Conservation (phyloP, 2,888 invertebrate genomes). For the Timema cristinae region DNA sequence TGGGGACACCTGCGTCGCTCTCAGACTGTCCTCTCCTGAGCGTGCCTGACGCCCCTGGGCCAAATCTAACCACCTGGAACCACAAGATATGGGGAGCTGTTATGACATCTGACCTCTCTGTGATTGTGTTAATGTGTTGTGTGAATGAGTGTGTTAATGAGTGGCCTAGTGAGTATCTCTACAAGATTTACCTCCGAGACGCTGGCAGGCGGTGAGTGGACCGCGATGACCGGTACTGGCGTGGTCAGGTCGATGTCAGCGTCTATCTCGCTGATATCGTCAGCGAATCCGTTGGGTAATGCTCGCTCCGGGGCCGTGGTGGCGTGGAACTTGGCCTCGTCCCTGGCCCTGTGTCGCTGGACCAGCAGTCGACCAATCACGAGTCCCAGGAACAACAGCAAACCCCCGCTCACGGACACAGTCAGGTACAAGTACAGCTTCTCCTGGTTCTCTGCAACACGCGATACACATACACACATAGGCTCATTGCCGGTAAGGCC, state of each 20-base stretch:
- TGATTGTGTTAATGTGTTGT: too few species aligned
- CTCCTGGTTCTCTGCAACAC: slow-evolving; percentile 64
- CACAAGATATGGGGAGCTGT: too few species aligned
- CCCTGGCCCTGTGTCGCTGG: slow-evolving; percentile 56
- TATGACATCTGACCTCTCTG: too few species aligned
- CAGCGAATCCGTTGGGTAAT: slow-evolving; percentile 76
- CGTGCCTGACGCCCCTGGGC: slow-evolving; percentile 43
- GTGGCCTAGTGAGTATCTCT: too few species aligned
- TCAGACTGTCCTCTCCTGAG: slow-evolving; percentile 23
- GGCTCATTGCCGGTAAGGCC: too few species aligned
- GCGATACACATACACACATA: background rate
- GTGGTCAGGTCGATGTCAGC: slow-evolving; percentile 73
- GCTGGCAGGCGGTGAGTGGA: slow-evolving; percentile 25
- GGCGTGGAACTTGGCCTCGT: slow-evolving; percentile 62
- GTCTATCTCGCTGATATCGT: slow-evolving; percentile 82
- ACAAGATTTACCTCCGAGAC: slow-evolving; percentile 37
- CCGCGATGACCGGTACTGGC: slow-evolving; percentile 43
- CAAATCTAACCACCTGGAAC: slow-evolving; percentile 41
- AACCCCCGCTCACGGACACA: slow-evolving; percentile 66
- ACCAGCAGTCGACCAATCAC: slow-evolving; percentile 67
- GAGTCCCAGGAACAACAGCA: slow-evolving; percentile 67
- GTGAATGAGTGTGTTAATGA: too few species aligned
- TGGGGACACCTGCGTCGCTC: slow-evolving; percentile 47
- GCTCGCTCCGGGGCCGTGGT: slow-evolving; percentile 69
- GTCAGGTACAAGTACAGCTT: slow-evolving; percentile 80